Percentiles rank a stretch among this genome's conserved stretches.
These are phyloP conservation scores for Sebastes reedi DNA, from an alignment of 2,797 vertebrate genomes.

Conservation along the genomic window DNA sequence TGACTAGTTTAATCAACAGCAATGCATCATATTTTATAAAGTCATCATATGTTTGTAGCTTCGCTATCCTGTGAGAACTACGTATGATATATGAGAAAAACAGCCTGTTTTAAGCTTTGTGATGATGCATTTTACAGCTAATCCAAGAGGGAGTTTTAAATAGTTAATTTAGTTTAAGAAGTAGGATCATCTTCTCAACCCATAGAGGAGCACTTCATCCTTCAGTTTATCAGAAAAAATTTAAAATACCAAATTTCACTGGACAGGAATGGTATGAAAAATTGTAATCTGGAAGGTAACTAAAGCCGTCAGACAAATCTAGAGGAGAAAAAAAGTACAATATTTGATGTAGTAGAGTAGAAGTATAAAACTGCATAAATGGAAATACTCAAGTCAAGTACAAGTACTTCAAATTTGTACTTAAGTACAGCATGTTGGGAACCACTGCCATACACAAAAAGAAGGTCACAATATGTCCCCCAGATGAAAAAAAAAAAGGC, in stretches of 20 bases:
- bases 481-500: background rate
- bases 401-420: too few species aligned
- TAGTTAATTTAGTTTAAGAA: background rate
- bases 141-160: background rate
- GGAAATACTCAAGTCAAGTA: background rate
- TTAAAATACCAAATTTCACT: background rate
- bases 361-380: background rate
- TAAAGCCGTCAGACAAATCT: background rate
- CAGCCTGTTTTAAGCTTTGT: too few species aligned
- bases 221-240: background rate
- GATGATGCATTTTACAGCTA: background rate
- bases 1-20: background rate
- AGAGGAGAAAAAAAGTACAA: background rate
- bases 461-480: background rate
- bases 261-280: background rate
- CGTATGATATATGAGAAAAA: background rate
- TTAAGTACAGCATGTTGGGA: background rate
- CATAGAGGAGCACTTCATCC: background rate
- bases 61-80: background rate
- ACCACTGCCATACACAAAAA: background rate
- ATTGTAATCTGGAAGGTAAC: background rate
- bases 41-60: background rate
- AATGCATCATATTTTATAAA: background rate
- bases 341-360: background rate
- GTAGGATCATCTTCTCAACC: background rate